Conservation (phyloP, 2,113 vertebrate species). For the Mionectes macconnelli region DNA sequence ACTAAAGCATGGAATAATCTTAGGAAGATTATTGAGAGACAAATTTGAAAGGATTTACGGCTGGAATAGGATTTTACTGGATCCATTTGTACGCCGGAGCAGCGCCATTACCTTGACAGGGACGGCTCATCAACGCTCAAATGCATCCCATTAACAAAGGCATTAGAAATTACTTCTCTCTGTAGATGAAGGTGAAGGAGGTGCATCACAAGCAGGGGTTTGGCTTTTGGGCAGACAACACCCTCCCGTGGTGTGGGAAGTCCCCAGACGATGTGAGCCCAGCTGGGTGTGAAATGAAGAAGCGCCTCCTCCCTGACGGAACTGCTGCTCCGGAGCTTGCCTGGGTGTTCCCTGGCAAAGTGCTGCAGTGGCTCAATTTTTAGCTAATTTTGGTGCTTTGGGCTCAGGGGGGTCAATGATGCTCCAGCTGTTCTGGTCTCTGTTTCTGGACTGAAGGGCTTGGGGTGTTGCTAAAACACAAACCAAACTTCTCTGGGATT, state of each 20-base stretch:
- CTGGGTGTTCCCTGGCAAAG: neutral
- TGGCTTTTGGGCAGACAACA: no score
- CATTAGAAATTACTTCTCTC: neutral
- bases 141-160: neutral
- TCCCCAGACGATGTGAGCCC: neutral
- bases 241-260: no score
- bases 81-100: neutral
- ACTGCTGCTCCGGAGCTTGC: neutral
- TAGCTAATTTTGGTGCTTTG: neutral
- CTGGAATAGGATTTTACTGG: neutral
- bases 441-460: neutral
- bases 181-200: no score
- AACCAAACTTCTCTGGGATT: neutral
- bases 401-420: neutral
- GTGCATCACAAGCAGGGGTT: no score
- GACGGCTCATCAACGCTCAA: rapidly evolving
- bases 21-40: neutral
- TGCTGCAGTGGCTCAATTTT: neutral
- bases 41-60: neutral
- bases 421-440: rapidly evolving
- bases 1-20: neutral
- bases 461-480: neutral
- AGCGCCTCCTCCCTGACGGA: neutral
- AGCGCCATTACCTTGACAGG: neutral
- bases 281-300: neutral